Conservation (phyloP, 2,113 vertebrate genomes). For the Connochaetes taurinus region DNA sequence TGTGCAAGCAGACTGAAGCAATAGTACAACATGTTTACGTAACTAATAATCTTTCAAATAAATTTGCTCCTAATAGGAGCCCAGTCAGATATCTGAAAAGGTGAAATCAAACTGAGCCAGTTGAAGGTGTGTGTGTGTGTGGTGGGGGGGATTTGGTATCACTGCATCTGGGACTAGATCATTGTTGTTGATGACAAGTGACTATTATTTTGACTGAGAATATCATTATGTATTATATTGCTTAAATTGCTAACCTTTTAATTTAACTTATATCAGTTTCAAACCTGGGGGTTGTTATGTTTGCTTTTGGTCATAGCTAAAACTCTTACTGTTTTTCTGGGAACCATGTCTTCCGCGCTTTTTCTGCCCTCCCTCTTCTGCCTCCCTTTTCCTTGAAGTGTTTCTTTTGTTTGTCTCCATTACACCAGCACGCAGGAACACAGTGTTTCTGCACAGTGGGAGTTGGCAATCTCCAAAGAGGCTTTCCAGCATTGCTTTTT, state of each 20-base stretch:
- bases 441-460: constrained; percentile 82
- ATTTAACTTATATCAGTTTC: constrained; percentile 32
- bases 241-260: constrained; percentile 32
- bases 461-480: constrained; percentile 82
- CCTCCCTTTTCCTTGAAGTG: constrained; percentile 77
- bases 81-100: constrained; percentile 46
- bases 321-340: constrained; percentile 50
- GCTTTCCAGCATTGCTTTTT: constrained; percentile 82
- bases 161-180: not conserved
- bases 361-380: constrained; percentile 47
- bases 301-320: constrained; percentile 27
- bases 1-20: not conserved
- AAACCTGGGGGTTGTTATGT: constrained; percentile 34
- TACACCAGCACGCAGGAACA: constrained; percentile 77
- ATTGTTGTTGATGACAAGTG: constrained; percentile 14
- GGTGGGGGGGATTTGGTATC: not conserved
- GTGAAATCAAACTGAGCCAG: constrained; percentile 64
- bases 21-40: not conserved
- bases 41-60: not conserved
- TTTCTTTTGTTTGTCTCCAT: constrained; percentile 83
- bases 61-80: constrained; percentile 56
- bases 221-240: not conserved
- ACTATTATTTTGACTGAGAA: not conserved
- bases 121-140: constrained; percentile 43
- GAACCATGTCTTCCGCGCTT: constrained; percentile 30